Evolutionary conservation across 2,888 invertebrate species (phyloP), one percentile per base, ranked within the genome.

Genomic region (Hemicrepidius hirtus): DNA sequence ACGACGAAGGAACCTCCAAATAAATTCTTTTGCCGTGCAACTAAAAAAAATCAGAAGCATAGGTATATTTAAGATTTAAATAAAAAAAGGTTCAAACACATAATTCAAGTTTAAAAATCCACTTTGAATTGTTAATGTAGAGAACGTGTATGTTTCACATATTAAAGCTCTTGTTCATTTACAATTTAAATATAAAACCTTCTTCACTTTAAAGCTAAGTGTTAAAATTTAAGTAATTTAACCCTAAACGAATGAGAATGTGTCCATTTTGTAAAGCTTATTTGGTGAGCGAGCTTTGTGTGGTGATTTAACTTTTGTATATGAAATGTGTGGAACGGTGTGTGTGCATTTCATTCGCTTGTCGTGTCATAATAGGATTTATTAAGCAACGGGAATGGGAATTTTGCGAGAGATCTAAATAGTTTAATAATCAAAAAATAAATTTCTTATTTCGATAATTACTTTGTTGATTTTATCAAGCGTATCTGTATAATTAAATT

Each of bases 401-500:
- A 18, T 60, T 60, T 37, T 41, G 21, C 16, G 37, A 24, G 7
- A 18, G 10, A 68, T 68, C 62, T 63, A 63, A 68, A 62, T 62
- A 37, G 68, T 53, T 53, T 60, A 53, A n/a, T n/a, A n/a, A 76
- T 74, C 76, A 72, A 76, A 74, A 76, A 78, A 78, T 75, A 12
- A 18, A 49, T 20, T 79, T 79, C 78, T 78, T n/a, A n/a, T n/a
- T 79, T n/a, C n/a, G n/a, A n/a, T n/a, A n/a, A n/a, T n/a, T n/a
- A n/a, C n/a, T n/a, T n/a, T 66, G 60, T 50, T 66, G 81, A 81
- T 81, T 70, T 72, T 77, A 81, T 80, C 79, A 80, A 32, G 9
- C 81, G 82, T 80, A 79, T 76, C 73, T 74, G 75, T 79, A 76
- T 81, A 80, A 82, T 82, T 81, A 80, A 80, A 80, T 81, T 80